A percentile compares a stretch with the other conserved stretches of the same genome.
Evolutionary conservation across 2,888 invertebrate genomes (phyloP).

Genomic region (Tenthredo notha): DNA sequence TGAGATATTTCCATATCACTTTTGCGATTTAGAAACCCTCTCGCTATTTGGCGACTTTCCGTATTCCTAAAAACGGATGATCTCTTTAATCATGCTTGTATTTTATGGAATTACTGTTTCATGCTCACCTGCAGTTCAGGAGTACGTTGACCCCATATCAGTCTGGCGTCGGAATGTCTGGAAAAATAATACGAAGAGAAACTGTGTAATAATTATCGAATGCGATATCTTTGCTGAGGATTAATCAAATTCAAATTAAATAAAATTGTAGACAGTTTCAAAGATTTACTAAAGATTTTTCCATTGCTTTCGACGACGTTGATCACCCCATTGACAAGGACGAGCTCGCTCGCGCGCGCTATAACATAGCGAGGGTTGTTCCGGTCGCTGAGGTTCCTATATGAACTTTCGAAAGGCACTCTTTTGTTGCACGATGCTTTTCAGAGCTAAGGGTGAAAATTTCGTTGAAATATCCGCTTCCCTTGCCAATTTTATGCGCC

Average conservation of each 20-base stretch:
- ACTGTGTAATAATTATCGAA: background rate
- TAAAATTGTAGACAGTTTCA: background rate
- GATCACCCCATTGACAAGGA: conserved; percentile 27
- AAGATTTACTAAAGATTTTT: background rate
- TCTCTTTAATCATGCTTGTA: background rate
- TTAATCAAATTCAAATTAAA: conserved; percentile 15
- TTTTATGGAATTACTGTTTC: background rate
- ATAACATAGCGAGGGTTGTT: conserved; percentile 23
- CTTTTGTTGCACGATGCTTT: conserved; percentile 34
- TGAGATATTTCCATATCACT: background rate
- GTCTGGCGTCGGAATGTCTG: conserved; percentile 24
- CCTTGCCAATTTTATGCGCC: conserved; percentile 4
- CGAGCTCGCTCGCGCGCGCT: background rate
- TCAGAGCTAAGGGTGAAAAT: background rate
- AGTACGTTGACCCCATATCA: conserved; percentile 10
- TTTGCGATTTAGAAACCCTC: background rate
- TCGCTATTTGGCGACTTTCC: background rate
- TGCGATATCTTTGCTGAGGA: background rate
- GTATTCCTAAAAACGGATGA: background rate
- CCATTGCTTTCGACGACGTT: conserved; percentile 15
- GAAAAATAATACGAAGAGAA: background rate
- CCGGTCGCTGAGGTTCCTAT: background rate
- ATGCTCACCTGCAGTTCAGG: conserved; percentile 37
- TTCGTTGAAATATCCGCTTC: conserved; percentile 21
- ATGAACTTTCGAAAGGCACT: conserved; percentile 10